phyloP scores from a whole-genome alignment of 1,140 invertebrate genomes.

The Dolichoris vasculosae region DNA sequence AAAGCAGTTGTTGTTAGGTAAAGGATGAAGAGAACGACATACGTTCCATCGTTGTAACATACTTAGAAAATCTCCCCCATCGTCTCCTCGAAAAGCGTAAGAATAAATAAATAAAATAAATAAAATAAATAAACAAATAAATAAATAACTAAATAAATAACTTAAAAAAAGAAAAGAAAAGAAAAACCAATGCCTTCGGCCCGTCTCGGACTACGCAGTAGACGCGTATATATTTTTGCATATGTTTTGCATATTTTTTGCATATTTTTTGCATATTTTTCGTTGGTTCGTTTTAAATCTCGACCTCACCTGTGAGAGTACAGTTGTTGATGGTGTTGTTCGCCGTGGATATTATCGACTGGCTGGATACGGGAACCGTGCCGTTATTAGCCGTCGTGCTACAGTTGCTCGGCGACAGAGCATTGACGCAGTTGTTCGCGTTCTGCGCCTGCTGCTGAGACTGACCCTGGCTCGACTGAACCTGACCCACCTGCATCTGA shows the following conservation, averaged over 20 bases:
- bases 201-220: conserved; percentile 35
- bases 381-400: conserved; percentile 19
- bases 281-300: neutral
- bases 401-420: conserved; percentile 9
- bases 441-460: conserved; percentile 3
- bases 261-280: too few relatives aligned
- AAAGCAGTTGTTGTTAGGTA: neutral
- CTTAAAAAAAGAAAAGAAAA: too few relatives aligned
- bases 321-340: conserved; percentile 74
- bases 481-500: conserved; percentile 17
- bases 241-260: too few relatives aligned
- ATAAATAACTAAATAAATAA: too few relatives aligned
- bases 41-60: too few relatives aligned
- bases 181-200: too few relatives aligned
- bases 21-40: too few relatives aligned
- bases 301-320: conserved; percentile 71
- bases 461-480: neutral
- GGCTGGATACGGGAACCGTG: conserved; percentile 67
- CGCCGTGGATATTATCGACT: conserved; percentile 73
- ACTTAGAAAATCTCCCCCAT: too few relatives aligned
- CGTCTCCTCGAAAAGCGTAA: too few relatives aligned
- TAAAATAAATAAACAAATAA: too few relatives aligned
- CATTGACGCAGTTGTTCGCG: neutral
- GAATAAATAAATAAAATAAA: too few relatives aligned
- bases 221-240: too few relatives aligned